A percentile compares a stretch with the other conserved stretches of the same genome.
phyloP scores from a whole-genome alignment of 2,113 vertebrate genomes.

The Xenopus borealis region DNA sequence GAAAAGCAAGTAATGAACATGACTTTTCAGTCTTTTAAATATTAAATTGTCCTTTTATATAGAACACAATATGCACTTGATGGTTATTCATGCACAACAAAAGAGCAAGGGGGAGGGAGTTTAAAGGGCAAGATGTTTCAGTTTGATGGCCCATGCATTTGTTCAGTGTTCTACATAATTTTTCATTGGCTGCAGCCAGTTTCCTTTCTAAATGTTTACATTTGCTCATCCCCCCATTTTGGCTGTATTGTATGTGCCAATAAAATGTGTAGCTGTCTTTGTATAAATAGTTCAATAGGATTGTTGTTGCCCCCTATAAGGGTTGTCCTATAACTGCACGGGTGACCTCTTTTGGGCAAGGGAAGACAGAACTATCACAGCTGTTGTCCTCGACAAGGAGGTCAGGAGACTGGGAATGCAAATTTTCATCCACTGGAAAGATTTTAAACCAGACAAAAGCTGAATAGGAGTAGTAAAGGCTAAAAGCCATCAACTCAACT shows the following conservation, averaged over 20 bases:
- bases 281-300: conserved; percentile 20
- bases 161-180: background rate
- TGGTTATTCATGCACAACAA: background rate
- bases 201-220: background rate
- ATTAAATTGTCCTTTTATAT: background rate
- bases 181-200: background rate
- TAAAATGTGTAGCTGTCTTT: conserved; percentile 8
- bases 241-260: background rate
- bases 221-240: background rate
- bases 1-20: conserved; percentile 2
- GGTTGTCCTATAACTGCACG: conserved; percentile 12
- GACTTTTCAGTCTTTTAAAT: background rate
- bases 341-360: conserved; percentile 30
- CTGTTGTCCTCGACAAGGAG: conserved; percentile 32
- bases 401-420: conserved; percentile 19
- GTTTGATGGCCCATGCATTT: background rate
- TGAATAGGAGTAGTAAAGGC: conserved; percentile 19
- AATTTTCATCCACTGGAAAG: conserved; percentile 28
- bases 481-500: conserved; percentile 2
- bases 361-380: conserved; percentile 36
- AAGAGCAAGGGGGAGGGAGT: background rate
- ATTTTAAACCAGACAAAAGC: conserved; percentile 14
- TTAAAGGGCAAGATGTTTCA: background rate
- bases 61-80: background rate
- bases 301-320: conserved; percentile 1